These are phyloP conservation scores for Danaus plexippus DNA, from an alignment of 1,140 invertebrate species.

Conservation along the genomic window DNA sequence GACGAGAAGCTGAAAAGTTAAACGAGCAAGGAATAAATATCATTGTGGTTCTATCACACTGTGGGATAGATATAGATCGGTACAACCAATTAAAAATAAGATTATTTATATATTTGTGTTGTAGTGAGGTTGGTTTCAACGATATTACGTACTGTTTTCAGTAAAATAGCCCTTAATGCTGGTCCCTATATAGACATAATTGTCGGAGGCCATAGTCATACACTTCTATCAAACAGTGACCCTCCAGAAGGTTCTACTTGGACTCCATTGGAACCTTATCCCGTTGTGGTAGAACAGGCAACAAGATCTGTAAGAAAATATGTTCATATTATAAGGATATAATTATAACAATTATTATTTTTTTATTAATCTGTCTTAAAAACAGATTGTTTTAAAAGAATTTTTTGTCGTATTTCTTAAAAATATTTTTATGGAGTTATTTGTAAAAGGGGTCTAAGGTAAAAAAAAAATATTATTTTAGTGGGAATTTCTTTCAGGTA, in stretches of 20 bases:
- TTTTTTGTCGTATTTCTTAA: too few species aligned
- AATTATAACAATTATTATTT: too few species aligned
- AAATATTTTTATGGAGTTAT: too few species aligned
- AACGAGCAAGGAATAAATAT: conserved; percentile 78
- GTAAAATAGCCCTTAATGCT: conserved; percentile 78
- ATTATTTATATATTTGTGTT: background rate
- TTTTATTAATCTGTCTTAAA: too few species aligned
- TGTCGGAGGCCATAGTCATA: conserved; percentile 90
- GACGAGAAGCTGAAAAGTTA: conserved; percentile 76
- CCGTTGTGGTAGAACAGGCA: conserved; percentile 74
- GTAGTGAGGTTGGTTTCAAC: background rate
- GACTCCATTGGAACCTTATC: conserved; percentile 74
- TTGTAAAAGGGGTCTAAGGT: too few species aligned
- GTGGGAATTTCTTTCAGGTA: conserved; percentile 57
- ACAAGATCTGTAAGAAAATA: conserved; percentile 48
- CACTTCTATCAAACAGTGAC: conserved; percentile 77
- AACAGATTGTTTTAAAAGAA: too few species aligned
- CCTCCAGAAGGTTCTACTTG: conserved; percentile 39
- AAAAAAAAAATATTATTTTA: too few species aligned
- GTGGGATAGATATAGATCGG: conserved; percentile 79
- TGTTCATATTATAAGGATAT: too few species aligned
- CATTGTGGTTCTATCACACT: conserved; percentile 86
- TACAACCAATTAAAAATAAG: conserved; percentile 18
- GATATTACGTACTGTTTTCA: conserved; percentile 22
- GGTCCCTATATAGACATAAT: conserved; percentile 82